Percentiles rank a stretch among this genome's conserved stretches.
These are phyloP conservation scores for Forbesichthys agassizii DNA, from an alignment of 2,113 vertebrate genomes.

Conservation along the genomic window DNA sequence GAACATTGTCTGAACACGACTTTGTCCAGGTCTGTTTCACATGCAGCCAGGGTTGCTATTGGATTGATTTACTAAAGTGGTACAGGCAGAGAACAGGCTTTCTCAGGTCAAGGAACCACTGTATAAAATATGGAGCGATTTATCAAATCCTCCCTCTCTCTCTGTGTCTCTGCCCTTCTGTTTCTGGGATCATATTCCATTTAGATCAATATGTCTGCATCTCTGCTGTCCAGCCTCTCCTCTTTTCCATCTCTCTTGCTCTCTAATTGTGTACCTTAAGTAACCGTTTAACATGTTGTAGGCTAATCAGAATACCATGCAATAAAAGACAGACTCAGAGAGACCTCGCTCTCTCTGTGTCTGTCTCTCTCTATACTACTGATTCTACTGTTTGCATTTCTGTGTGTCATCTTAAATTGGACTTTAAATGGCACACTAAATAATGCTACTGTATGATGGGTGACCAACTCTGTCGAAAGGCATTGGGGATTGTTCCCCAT, in stretches of 20 bases:
- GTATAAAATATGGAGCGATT: neutral
- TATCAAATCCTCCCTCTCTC: neutral
- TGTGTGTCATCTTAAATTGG: no score
- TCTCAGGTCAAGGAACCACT: neutral
- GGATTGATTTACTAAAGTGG: neutral
- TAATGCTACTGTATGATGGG: no score
- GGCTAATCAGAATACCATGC: no score
- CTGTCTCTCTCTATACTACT: neutral
- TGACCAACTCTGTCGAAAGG: no score
- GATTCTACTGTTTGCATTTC: no score
- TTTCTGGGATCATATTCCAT: slow-evolving; percentile 5
- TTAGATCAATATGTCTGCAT: neutral
- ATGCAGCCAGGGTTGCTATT: neutral
- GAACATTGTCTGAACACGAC: no score
- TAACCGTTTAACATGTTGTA: no score
- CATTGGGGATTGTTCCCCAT: no score
- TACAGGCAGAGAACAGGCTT: neutral
- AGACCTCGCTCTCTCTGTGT: neutral
- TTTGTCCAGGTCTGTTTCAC: no score
- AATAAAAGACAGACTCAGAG: no score
- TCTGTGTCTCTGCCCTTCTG: neutral
- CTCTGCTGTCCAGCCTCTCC: neutral
- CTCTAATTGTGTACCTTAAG: neutral
- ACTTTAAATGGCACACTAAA: no score
- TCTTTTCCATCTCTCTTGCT: neutral